Conservation (phyloP, 2,113 vertebrate species). For the Recurvirostra avosetta region DNA sequence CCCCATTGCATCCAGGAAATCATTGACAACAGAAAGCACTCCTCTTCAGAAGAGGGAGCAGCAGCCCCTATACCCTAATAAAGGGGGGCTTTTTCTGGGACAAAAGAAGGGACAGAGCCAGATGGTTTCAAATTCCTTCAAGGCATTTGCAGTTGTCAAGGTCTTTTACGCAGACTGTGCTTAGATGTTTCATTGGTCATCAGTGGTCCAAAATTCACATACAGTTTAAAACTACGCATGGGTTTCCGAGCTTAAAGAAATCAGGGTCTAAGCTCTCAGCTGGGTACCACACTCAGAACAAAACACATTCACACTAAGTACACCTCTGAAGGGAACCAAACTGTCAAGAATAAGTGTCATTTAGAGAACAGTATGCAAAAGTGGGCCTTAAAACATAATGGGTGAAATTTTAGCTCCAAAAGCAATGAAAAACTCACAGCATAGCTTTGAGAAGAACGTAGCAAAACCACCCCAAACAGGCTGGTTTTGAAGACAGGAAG, state of each 20-base stretch:
- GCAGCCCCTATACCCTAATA: neutral
- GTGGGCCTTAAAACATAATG: neutral
- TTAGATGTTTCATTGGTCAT: neutral
- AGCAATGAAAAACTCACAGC: neutral
- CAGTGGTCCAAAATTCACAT: neutral
- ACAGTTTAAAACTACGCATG: neutral
- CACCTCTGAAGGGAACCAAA: neutral
- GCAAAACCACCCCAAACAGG: neutral
- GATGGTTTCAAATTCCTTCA: neutral
- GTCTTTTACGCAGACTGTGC: neutral
- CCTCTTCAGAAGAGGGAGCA: neutral
- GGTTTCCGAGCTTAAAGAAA: neutral
- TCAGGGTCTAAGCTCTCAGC: neutral
- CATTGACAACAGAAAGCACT: neutral
- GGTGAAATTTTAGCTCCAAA: neutral
- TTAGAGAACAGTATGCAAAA: neutral
- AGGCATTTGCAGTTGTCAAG: neutral
- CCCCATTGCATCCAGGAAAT: neutral
- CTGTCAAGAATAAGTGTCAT: neutral
- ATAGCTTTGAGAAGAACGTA: neutral
- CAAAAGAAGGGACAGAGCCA: neutral
- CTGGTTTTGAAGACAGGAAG: neutral
- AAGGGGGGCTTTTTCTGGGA: neutral
- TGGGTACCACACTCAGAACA: neutral
- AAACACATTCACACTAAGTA: neutral